Evolutionary conservation across 2,113 vertebrate species (phyloP).

Genomic region (Upupa epops): DNA sequence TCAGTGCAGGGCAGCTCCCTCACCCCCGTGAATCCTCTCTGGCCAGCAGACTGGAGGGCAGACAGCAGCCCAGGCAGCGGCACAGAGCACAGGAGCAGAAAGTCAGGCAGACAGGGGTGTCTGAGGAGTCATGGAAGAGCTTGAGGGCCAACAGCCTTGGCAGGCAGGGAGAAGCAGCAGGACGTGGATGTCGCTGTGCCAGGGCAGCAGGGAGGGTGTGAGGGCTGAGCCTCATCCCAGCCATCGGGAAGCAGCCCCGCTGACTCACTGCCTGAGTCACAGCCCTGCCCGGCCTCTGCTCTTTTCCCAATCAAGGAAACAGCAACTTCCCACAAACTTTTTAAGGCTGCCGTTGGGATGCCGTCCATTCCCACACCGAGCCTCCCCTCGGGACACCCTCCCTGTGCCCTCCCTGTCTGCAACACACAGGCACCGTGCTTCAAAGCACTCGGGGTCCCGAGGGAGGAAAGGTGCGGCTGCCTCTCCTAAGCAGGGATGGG

Average conservation of each 20-base stretch:
- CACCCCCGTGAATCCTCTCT: not conserved
- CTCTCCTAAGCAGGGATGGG: not conserved
- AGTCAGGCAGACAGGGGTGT: accelerated
- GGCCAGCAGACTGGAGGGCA: not conserved
- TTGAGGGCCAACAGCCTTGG: not conserved
- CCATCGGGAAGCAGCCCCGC: not conserved
- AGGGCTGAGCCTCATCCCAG: not conserved
- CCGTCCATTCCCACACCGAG: not conserved
- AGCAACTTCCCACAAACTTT: constrained; percentile 1
- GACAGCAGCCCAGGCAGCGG: not conserved
- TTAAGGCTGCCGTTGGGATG: not conserved
- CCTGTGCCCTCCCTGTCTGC: not conserved
- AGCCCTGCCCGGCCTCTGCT: not conserved
- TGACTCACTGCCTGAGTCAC: constrained; percentile 17
- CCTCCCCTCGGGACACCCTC: not conserved
- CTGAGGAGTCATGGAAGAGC: not conserved
- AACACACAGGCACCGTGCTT: not conserved
- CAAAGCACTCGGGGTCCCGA: not conserved
- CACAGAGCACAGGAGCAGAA: not conserved
- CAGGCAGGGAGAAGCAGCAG: not conserved
- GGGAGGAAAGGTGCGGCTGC: not conserved
- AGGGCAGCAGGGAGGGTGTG: not conserved
- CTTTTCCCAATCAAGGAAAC: constrained; percentile 56
- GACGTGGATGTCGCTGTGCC: not conserved
- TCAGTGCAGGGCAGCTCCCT: not conserved